Evolutionary conservation across 2,888 invertebrate genomes (phyloP), one percentile per base, ranked within the genome.

Genomic region (Cantharis rustica): DNA sequence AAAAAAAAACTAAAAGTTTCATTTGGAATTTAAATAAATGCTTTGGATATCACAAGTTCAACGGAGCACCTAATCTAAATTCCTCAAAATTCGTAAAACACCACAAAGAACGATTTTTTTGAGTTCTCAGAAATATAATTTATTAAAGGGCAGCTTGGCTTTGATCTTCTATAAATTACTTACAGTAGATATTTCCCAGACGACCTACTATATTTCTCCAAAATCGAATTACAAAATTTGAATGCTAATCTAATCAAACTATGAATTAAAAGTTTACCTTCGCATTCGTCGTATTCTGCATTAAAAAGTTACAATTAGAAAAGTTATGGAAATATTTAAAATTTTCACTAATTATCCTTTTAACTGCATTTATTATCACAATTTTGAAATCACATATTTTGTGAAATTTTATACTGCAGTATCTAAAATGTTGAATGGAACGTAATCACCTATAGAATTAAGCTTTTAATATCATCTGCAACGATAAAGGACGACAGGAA

Each of bases 101-200:
- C 61, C 70, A 16, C 47, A 61, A 63, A 71, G 27, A 63, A 71
- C 16, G n/a, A 13, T 16, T 47, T 63, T 71, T 47, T n/a, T 3
- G n/a, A 27, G 26, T 31, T 61, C 31, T 63, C 62, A 63, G 63
- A 26, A 63, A 71, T 15, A 71, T 63, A 71, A 71, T 47, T 71
- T 27, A 71, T 71, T 71, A 27, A 62, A 63, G 71, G 26, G 27
- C 27, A 71, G 62, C 63, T 10, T 15, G 63, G 16, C 71, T 71
- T 71, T 71, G 71, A 71, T 71, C 71, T 63, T 62, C 27, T 16
- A 27, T 62, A 63, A 71, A 71, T 71, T 71, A 70, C 63, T 27
- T 71, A 62, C 62, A 27, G 63, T n/a, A 23, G 71, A 71, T 71
- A 62, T 27, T 63, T 71, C 71, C 71, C 63, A 61, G 23, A 23